Evolutionary conservation across 1,140 invertebrate species (phyloP).

Genomic region (Halictus rubicundus): DNA sequence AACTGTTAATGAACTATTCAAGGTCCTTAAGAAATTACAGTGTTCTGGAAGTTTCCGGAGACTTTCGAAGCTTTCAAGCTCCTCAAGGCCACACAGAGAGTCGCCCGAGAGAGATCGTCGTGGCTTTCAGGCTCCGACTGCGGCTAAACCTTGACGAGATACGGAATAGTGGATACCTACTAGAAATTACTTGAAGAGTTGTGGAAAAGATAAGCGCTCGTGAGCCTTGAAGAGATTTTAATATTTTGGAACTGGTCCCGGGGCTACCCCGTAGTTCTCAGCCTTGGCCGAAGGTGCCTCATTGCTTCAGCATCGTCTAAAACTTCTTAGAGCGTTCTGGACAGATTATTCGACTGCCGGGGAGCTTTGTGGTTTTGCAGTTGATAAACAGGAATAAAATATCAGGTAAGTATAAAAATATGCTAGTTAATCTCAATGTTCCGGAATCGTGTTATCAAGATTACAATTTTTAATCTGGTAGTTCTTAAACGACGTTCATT

Average conservation of each 20-base stretch:
- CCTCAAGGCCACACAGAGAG: neutral
- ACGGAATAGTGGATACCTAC: neutral
- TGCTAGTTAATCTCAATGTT: no score
- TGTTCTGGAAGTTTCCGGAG: neutral
- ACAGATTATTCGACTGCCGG: no score
- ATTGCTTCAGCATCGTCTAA: neutral
- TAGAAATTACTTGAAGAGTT: neutral
- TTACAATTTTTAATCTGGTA: no score
- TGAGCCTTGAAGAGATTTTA: neutral
- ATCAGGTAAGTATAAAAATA: no score
- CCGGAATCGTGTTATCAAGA: no score
- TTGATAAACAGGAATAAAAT: no score
- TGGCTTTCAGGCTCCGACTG: neutral
- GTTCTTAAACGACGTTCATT: no score
- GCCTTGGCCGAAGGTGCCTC: neutral
- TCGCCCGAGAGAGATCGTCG: neutral
- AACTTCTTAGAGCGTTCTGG: no score
- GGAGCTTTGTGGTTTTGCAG: no score
- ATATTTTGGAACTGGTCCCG: neutral
- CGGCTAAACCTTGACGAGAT: neutral
- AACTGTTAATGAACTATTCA: conserved; percentile 26
- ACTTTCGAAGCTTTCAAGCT: neutral
- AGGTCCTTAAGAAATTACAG: conserved; percentile 6
- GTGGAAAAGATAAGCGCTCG: neutral
- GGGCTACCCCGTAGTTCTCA: neutral